Evolutionary conservation across 1,140 invertebrate species (phyloP).

Genomic region (Lysiphlebus fabarum): DNA sequence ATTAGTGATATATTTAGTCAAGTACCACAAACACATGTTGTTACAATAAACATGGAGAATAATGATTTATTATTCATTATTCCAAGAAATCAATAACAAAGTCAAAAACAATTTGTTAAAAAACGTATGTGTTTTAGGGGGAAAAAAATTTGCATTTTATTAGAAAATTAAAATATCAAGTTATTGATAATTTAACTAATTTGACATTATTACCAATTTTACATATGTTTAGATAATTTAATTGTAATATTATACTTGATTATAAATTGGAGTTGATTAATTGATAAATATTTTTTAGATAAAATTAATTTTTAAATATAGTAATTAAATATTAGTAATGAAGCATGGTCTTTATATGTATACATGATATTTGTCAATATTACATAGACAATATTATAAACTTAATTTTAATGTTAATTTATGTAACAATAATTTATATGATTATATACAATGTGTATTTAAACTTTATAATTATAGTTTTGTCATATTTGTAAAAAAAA

Average conservation of each 20-base stretch:
- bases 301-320: constrained; percentile 54
- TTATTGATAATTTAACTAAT: constrained; percentile 58
- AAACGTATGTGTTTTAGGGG: constrained; percentile 59
- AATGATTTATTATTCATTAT: constrained; percentile 64
- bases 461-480: constrained; percentile 42
- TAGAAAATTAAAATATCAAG: constrained; percentile 59
- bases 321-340: constrained; percentile 60
- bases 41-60: constrained; percentile 57
- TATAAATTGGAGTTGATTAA: constrained; percentile 43
- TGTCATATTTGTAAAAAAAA: no score
- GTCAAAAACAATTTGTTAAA: constrained; percentile 65
- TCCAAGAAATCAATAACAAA: constrained; percentile 76
- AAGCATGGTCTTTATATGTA: constrained; percentile 52
- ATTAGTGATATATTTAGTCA: constrained; percentile 71
- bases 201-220: constrained; percentile 59
- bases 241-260: constrained; percentile 55
- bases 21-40: constrained; percentile 69
- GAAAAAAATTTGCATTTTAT: constrained; percentile 56
- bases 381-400: constrained; percentile 54
- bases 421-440: constrained; percentile 53
- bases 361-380: constrained; percentile 52
- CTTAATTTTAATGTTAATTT: constrained; percentile 52
- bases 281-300: constrained; percentile 51
- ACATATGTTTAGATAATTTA: constrained; percentile 59
- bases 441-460: constrained; percentile 43